Evolutionary conservation across 35 echinoderm and acorn worm species (phyloP), one percentile per base, ranked within the genome.

Genomic region (Diadema setosum): DNA sequence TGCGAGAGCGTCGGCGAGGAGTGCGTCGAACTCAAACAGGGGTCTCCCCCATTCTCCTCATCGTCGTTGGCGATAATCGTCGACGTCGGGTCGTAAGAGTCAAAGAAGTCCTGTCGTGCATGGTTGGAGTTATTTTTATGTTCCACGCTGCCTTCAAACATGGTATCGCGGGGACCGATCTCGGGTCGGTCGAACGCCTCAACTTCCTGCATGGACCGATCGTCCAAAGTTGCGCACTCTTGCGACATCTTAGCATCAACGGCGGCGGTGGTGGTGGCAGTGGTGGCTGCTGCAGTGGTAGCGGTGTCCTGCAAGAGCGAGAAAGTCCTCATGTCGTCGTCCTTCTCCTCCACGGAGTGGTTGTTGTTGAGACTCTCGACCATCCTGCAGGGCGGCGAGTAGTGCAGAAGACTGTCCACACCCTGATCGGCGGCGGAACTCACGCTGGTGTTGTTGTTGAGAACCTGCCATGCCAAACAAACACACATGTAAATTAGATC

Each of bases 1-100:
- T 87, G 85, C 5, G 69, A 70, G 39, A 87, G 58, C 9, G 61
- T 70, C 39, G 85, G 85, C 32, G 85, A 87, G 11, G 85, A 87
- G 65, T 87, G 60, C 26, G 61, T 73, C 5, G 85, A 87, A 42
- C 85, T 87, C 21, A 78, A 41, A n/a, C 73, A 36, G 14, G 15
- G 73, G 11, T 78, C 40, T 39, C 25, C 73, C 4, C 25, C 16
- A n/a, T 78, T 36, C 35, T 78, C 73, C 23, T 35, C 33, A n/a
- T 78, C 73, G 27, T 21, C 73, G 7, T 41, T 18, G 21, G 11
- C 40, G 17, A 39, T 33, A 23, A 42, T 21, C 16, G 33, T 18
- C 16, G 73, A 18, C 37, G 73, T n/a, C 7, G 73, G 29, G 33
- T 78, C 40, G n/a, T 35, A 78, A 34, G 39, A 21, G 25, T 36